Evolutionary conservation across 2,888 invertebrate species (phyloP), one percentile per base, ranked within the genome.

Genomic region (Philhelius pedissequus): DNA sequence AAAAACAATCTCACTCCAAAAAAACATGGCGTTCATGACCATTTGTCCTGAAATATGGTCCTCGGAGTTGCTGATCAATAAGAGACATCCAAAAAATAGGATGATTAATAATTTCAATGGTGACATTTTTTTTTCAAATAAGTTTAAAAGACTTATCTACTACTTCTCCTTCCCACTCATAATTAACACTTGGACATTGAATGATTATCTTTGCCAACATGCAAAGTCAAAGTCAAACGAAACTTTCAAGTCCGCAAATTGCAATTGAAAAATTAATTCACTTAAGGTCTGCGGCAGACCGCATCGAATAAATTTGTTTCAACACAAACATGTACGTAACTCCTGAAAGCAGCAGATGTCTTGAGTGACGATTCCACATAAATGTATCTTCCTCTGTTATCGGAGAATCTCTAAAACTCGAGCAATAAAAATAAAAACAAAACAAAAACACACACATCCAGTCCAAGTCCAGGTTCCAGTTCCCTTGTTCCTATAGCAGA

Each of bases 221-320:
- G 8, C 77, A 64, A 76, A 66, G 32, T 40, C 56, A 69, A 62
- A 30, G n/a, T n/a, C n/a, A n/a, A n/a, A n/a, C n/a, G n/a, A n/a
- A n/a, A n/a, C n/a, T n/a, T 20, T 77, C 64, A 76, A 71, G 62
- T 78, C 30, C 69, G 15, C 50, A 48, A 69, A 48, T 56, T 69
- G 62, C 48, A 68, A 68, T 73, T 69, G 78, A 78, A 54, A 50
- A 74, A 78, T 69, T 27, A 66, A 83, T 74, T 74, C 64, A 74
- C 64, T 68, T 64, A 79, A 22, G 64, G 50, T 56, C 56, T 83
- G 64, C 74, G 64, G 15, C 79, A 79, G 79, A 83, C 78, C 83
- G 69, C 56, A 74, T 69, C 69, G 74, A 52, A 83, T 78, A 83
- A 83, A 64, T 74, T 77, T 71, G 3, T 52, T 52, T 60, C 7